Conservation (phyloP, 2,888 invertebrate genomes). For the Spicauda simplicius region DNA sequence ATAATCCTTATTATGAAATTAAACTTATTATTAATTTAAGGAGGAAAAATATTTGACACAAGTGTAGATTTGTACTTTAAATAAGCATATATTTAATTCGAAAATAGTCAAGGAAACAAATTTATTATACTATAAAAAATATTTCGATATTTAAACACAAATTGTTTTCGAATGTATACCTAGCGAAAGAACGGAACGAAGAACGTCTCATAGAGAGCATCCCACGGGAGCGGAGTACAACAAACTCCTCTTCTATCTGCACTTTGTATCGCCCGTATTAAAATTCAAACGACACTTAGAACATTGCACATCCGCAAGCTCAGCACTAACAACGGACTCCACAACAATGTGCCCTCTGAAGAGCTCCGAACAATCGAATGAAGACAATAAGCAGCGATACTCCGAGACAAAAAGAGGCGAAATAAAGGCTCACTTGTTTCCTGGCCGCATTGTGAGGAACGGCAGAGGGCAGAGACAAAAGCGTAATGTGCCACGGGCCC, state of each 20-base stretch:
- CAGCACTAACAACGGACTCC: conserved; percentile 81
- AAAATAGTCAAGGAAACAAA: no score
- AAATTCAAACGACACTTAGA: conserved; percentile 78
- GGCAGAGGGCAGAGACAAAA: conserved; percentile 85
- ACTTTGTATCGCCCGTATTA: conserved; percentile 64
- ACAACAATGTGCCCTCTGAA: conserved; percentile 85
- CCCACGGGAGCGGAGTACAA: conserved; percentile 24
- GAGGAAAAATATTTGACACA: no score
- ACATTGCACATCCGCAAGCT: conserved; percentile 80
- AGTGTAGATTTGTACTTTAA: no score
- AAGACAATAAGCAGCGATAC: conserved; percentile 86
- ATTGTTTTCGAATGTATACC: no score
- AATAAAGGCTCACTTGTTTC: conserved; percentile 86
- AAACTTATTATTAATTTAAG: no score
- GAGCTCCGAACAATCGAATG: conserved; percentile 86
- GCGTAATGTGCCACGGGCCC: conserved; percentile 85
- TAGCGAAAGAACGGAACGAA: background rate
- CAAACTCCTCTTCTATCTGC: conserved; percentile 29
- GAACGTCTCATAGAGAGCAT: conserved; percentile 8
- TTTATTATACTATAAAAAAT: no score
- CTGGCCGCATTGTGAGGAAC: conserved; percentile 85
- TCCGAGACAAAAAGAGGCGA: conserved; percentile 86
- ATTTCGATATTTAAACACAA: no score
- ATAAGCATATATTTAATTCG: no score
- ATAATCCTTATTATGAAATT: no score